Evolutionary conservation across 2,113 vertebrate species (phyloP), one percentile per base, ranked within the genome.

Genomic region (Phasianus colchicus): DNA sequence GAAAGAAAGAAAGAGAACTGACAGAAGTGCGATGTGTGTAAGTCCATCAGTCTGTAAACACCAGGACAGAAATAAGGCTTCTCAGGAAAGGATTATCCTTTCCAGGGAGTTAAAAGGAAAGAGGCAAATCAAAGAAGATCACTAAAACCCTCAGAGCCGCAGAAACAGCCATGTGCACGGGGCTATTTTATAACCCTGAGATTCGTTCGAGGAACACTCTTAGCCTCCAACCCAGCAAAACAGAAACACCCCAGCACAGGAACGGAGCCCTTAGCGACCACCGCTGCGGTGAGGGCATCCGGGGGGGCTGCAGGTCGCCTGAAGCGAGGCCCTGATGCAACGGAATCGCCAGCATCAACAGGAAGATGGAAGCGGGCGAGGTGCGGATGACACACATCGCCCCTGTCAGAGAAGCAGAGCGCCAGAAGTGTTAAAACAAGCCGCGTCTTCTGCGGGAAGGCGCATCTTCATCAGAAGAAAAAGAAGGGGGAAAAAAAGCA

Each of bases 161-260:
- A 86, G 58, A 82, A 92, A 81, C 4, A 96, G 84, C 71, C 61
- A 86, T 81, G 88, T 38, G 38, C 38, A 72, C 34, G 32, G 5
- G 74, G 30, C 80, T 93, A 79, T 89, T 95, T 95, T 93, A 80
- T 90, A 95, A 94, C n/a, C 8, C 61, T 34, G 43, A 70, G 79
- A 38, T 74, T 71, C 71, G 88, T 32, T 74, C 75, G 66, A 29
- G 50, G 70, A 86, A 75, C 61, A 42, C 73, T 90, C 86, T 86
- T 43, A 94, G 55, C 76, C 76, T 81, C 80, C 67, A 78, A 52
- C 32, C 42, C 82, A 74, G 13, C 45, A 69, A 88, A 92, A 73
- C 58, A 79, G 90, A 52, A 83, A 43, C 1, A 1, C 25, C 47
- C 67, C 38, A 6, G 8, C 82, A 69, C 24, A 86, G 71, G 81